Evolutionary conservation across 2,888 invertebrate genomes (phyloP), one percentile per base, ranked within the genome.

Genomic region (Lepidocyrtinus sp.): DNA sequence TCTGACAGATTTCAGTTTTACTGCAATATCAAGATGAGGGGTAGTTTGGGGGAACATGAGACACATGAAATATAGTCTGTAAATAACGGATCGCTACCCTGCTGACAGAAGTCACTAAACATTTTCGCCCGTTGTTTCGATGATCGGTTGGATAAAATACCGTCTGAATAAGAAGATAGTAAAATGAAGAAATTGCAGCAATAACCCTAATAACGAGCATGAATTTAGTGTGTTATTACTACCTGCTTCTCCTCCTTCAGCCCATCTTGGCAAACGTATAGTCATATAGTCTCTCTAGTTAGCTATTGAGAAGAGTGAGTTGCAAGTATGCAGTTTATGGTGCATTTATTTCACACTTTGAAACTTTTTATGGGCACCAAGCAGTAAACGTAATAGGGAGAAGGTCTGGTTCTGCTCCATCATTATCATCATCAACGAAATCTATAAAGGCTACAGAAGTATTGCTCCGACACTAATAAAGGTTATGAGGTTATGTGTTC

Each of bases 291-390:
- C 9, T 55, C 55, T n/a, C 2, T 21, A 62, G 64, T 24, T n/a
- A 26, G 64, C 25, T 17, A 15, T 46, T 21, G 17, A 55, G n/a
- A 45, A 24, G 46, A 17, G 26, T 45, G 46, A 7, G 68, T n/a
- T 69, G 77, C 65, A 71, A 55, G 55, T 65, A 74, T 78, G 78
- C 78, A 71, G 70, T 71, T 77, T 77, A 71, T 72, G 71, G 72
- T 78, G 78, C 78, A 69, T 79, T 74, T 70, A 79, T 74, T 79
- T 79, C 70, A 74, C 69, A 74, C 79, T 74, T 73, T 70, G 45
- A 70, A 68, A 78, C 73, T 69, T 65, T 79, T 64, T 74, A 79
- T 63, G 74, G 69, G 25, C 74, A 74, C 74, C 9, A 59, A 79
- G 25, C 68, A 59, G 70, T 67, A 69, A 64, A 74, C n/a, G 25